Percentiles rank a stretch among this genome's conserved stretches.
Conservation (phyloP, 2,113 vertebrate genomes). For the Paradoxurus hermaphroditus region DNA sequence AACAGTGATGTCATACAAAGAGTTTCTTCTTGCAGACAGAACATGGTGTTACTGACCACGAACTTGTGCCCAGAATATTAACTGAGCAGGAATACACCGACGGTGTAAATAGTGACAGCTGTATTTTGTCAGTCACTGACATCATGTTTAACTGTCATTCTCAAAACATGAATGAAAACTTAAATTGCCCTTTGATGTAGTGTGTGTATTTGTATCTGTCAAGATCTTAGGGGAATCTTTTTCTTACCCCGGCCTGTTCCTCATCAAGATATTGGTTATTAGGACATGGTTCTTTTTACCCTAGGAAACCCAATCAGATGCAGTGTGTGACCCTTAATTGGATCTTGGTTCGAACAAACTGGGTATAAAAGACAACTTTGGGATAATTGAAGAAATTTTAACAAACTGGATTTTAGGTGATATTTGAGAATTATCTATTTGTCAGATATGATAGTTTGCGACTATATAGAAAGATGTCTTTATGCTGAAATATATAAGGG, state of each 20-base stretch:
- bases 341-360: not conserved
- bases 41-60: not conserved
- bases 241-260: not conserved
- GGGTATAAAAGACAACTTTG: not conserved
- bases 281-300: not conserved
- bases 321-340: not conserved
- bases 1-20: not conserved
- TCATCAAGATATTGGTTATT: not conserved
- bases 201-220: not conserved
- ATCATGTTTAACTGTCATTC: not conserved
- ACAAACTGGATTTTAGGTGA: not conserved
- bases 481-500: not conserved
- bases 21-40: not conserved
- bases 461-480: not conserved
- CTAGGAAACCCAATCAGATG: not conserved
- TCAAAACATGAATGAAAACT: not conserved
- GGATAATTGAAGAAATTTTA: not conserved
- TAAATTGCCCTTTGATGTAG: not conserved
- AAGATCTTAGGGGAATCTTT: not conserved
- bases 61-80: not conserved
- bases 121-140: not conserved
- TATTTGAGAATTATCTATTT: constrained; percentile 11
- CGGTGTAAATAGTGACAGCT: not conserved
- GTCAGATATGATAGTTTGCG: not conserved
- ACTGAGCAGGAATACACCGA: not conserved